Evolutionary conservation across 2,888 invertebrate genomes (phyloP), one percentile per base, ranked within the genome.

Genomic region (Caenorhabditis panamensis): DNA sequence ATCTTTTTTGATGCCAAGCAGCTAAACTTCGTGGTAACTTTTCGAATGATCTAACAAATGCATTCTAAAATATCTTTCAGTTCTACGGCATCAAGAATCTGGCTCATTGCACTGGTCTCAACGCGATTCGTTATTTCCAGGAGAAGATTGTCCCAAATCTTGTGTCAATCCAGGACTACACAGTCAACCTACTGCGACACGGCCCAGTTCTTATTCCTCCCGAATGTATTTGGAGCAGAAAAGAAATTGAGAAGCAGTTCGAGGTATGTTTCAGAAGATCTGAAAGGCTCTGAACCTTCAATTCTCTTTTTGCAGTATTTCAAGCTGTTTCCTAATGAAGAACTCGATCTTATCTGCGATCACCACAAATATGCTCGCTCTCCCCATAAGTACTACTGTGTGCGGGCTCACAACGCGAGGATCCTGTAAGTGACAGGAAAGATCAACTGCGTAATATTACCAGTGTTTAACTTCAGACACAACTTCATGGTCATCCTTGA

Each of bases 81-180:
- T 58, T 51, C 11, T 51, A 67, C 44, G 71, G 69, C 2, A 2
- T 78, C 2, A 31, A 31, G 18, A 59, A 16, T 8, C 41, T 78
- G 1, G 64, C 69, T 11, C 8, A 2, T 2, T 56, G 49, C 24
- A 16, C 53, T 16, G 78, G 78, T 28, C 4, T 28, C 0, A 20
- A 51, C 6, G 78, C 73, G 0, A 36, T 1, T 3, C 13, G 20
- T 18, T 36, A 22, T 18, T 59, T 64, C 9, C 6, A 18, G 1
- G 13, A 51, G 8, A 28, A 13, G 0, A 58, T 71, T 20, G 47
- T 11, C 1, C 16, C 26, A 1, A 13, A 16, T 18, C 1, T 69
- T 1, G 5, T 53, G 1, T 5, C 41, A 0, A 71, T 78, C 54
- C 69, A 78, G 37, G 76, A 77, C 20, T 77, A 36, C n/a, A 36